Base-by-base conservation (phyloP, 2,797 vertebrate genomes). In the Pagetopsis macropterus region DNA sequence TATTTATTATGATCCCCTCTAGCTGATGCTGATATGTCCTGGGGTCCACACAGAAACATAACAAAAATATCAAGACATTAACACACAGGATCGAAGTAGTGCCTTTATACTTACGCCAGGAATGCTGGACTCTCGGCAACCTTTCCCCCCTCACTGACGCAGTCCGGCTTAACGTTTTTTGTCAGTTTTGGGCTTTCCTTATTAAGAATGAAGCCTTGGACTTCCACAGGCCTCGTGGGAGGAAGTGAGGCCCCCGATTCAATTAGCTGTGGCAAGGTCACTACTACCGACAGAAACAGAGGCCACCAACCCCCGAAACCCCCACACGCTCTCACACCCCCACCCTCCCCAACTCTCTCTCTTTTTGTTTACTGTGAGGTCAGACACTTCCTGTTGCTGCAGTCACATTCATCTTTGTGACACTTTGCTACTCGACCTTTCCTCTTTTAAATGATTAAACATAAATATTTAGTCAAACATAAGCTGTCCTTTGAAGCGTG, bases 221-320 rank as follows among this genome's bases (percentile, higher is more conserved):
- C 76, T 66, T 65, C 79, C 74, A 64, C 66, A 21, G 17, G 46
- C 50, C 90, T 74, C 75, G n/a, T 51, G 83, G 82, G 88, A 89
- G 89, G 87, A 91, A 91, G 75, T 79, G 77, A 84, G 79, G 72
- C 74, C 84, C 66, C 75, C 59, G 2, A 72, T 86, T 88, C 78
- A 90, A 87, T 90, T 88, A 81, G 76, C 66, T 88, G 76, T 74
- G 74, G 51, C 81, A 81, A 88, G 86, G 89, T 92, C 91, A 90
- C 51, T 78, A 81, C 86, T 80, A 76, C 87, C 43, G 40, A 68
- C 78, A 83, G 79, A 15, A 90, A 80, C 79, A 79, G 50, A 62
- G 71, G 72, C 71, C 80, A 82, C 81, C 72, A 76, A 58, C 62
- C 69, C 62, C 76, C 13, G 0, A 72, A 64, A 70, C 65, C 69